Base-by-base conservation (phyloP, 2,113 vertebrate genomes). In the Ageneiosus marmoratus region DNA sequence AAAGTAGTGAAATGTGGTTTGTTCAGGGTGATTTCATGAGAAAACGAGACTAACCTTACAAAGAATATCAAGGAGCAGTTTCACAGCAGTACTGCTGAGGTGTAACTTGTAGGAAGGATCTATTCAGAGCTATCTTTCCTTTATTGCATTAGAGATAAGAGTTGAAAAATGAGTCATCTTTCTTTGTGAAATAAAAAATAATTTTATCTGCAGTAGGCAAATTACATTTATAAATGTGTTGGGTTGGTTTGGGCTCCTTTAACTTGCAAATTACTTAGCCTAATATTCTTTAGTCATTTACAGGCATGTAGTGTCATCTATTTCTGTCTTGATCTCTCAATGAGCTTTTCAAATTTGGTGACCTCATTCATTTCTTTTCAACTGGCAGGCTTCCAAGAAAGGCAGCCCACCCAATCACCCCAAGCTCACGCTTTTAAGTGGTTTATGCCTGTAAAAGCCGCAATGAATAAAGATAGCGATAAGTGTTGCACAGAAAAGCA, bases 1-100 rank as follows among this genome's bases (percentile, higher is more conserved):
- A 87, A 87, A 88, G 85, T 83, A 70, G 34, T 18, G 34, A 85
- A 86, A 89, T 60, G 82, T 85, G 82, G 78, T 88, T 86, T 83
- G 63, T 82, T 75, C 29, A 58, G 15, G 73, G 73, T 41, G 37
- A 41, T 41, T 41, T 41, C 37, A 41, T 41, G 37, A 41, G 62
- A 80, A 80, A 80, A 67, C 6, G 80, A 73, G 51, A 55, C 22
- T 72, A 37, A n/a, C 20, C 5, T 15, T 27, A 29, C 24, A 32
- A n/a, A 67, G 4, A 2, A 10, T 2, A 65, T 12, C 41, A 6
- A 79, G 4, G n/a, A 18, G 11, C 2, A 18, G n/a, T 2, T 32
- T 69, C 20, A 67, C 18, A 32, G 44, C 18, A 37, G 32, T 69
- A 18, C 24, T 18, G 8, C 22, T 44, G 15, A 58, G 65, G 29